These are phyloP conservation scores for Xiphorhynchus elegans DNA, from an alignment of 2,113 vertebrate species.

Conservation along the genomic window DNA sequence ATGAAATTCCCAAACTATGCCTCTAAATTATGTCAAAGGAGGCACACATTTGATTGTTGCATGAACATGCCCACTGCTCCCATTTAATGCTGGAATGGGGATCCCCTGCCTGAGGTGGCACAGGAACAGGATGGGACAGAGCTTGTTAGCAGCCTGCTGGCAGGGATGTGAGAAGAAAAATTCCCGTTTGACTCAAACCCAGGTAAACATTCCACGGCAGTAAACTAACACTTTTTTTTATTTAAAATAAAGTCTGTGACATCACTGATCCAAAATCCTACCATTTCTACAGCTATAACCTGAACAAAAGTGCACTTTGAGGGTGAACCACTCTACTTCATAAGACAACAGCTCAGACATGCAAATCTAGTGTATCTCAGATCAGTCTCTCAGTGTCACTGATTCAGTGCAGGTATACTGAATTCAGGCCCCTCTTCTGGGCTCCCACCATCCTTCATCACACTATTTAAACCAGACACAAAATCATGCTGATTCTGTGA, in stretches of 20 bases:
- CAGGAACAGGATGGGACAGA: not conserved
- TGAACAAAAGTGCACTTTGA: not conserved
- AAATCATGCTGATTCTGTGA: slow-evolving; percentile 33
- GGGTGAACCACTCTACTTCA: not conserved
- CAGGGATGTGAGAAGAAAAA: not conserved
- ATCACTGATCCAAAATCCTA: not conserved
- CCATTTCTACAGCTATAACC: not conserved
- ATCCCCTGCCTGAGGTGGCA: not conserved
- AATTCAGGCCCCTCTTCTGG: not conserved
- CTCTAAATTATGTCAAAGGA: not conserved
- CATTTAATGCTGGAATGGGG: not conserved
- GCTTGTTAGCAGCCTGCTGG: not conserved
- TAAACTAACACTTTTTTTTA: not conserved
- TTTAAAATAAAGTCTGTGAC: not conserved
- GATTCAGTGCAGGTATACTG: not conserved
- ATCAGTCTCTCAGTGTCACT: not conserved
- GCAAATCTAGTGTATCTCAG: not conserved
- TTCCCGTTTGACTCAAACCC: not conserved
- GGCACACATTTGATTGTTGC: not conserved
- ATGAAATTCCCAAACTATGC: not conserved
- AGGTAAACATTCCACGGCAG: not conserved
- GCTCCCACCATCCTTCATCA: not conserved
- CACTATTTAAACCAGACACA: slow-evolving; percentile 42
- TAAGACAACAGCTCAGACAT: not conserved
- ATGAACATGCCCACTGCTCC: not conserved